Conservation (phyloP, 2,888 invertebrate species). For the Epirrita christyi region DNA sequence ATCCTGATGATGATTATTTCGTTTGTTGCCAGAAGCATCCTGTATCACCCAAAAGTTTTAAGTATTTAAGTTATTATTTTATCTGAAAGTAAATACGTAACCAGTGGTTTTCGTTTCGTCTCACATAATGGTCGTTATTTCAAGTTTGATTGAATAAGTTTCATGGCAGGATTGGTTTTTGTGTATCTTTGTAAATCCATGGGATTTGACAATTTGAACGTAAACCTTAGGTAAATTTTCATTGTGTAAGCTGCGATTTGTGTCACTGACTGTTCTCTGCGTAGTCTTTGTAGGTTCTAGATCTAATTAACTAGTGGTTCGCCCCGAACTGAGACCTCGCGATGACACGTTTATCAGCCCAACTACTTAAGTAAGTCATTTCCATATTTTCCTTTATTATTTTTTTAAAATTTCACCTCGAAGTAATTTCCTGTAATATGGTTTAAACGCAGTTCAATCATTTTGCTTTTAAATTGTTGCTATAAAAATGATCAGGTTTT, state of each 20-base stretch:
- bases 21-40: conserved; percentile 25
- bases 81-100: conserved; percentile 54
- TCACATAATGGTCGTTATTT: conserved; percentile 37
- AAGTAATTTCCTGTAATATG: too few species aligned
- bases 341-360: too few species aligned
- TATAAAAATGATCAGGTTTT: too few species aligned
- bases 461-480: too few species aligned
- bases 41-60: conserved; percentile 35
- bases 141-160: conserved; percentile 70
- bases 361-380: too few species aligned
- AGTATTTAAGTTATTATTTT: conserved; percentile 47
- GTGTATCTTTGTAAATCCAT: conserved; percentile 38
- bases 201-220: neutral
- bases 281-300: too few species aligned
- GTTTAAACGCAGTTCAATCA: too few species aligned
- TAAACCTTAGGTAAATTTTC: neutral
- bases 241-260: neutral
- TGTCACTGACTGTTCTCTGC: neutral
- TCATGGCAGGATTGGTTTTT: neutral
- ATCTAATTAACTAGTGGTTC: too few species aligned
- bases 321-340: too few species aligned
- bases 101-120: conserved; percentile 39
- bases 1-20: too few species aligned
- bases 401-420: too few species aligned
- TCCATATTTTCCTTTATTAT: too few species aligned